phyloP scores from a whole-genome alignment of 2,113 vertebrate species.

The Monarcha castaneiventris region DNA sequence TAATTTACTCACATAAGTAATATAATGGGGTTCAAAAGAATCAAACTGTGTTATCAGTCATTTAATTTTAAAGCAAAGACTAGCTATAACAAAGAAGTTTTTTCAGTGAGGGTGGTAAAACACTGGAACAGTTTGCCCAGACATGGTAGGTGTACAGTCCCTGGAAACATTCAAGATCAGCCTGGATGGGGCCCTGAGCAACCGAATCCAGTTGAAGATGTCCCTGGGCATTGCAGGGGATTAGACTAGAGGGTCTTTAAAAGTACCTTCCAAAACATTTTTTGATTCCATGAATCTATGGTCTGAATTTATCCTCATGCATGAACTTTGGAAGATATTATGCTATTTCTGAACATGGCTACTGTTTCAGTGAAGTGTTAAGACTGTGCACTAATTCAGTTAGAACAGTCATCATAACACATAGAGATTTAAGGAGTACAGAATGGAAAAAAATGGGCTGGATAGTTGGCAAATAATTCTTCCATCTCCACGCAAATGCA shows the following conservation, averaged over 20 bases:
- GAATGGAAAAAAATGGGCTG: not conserved
- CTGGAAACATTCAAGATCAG: not conserved
- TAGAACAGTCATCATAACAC: not conserved
- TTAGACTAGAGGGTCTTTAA: not conserved
- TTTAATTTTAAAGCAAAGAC: not conserved
- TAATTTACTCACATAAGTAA: not conserved
- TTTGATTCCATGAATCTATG: not conserved
- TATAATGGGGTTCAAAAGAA: not conserved
- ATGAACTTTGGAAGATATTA: not conserved
- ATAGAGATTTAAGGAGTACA: not conserved
- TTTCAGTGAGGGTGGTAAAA: not conserved
- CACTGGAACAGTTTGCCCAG: not conserved
- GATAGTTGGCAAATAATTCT: not conserved
- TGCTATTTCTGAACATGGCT: not conserved
- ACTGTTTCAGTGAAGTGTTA: not conserved
- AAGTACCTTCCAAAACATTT: not conserved
- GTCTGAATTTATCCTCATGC: not conserved
- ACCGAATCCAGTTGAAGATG: not conserved
- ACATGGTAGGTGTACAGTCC: not conserved
- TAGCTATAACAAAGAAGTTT: not conserved
- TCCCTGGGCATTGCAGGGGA: not conserved
- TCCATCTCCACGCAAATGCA: not conserved
- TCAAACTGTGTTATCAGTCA: not conserved
- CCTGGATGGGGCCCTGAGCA: not conserved
- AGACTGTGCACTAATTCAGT: not conserved